Evolutionary conservation across 2,797 vertebrate species (phyloP).

Genomic region (Oreochromis grahami): DNA sequence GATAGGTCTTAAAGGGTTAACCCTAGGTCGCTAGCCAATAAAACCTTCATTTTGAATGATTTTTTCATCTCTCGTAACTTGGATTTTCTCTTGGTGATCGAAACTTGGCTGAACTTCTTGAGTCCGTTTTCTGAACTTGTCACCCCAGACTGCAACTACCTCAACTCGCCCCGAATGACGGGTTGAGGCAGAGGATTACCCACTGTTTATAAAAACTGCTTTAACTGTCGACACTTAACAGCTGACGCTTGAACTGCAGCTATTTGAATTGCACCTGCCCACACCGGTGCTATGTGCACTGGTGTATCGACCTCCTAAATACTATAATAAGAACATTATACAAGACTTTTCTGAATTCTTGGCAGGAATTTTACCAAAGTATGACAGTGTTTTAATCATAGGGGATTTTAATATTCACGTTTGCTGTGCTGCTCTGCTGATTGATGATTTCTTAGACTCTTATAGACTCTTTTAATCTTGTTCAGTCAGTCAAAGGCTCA

Average conservation of each 20-base stretch:
- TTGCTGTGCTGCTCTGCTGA: not conserved
- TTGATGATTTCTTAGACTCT: not conserved
- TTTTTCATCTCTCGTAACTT: not conserved
- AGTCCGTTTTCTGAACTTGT: not conserved
- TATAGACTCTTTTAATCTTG: not conserved
- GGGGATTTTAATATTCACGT: not conserved
- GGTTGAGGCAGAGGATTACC: not conserved
- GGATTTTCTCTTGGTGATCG: not conserved
- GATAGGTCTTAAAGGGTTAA: too few species aligned
- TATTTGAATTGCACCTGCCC: not conserved
- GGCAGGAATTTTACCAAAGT: not conserved
- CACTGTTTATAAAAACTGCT: too few species aligned
- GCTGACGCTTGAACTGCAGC: not conserved
- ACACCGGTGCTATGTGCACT: not conserved
- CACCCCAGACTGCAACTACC: not conserved
- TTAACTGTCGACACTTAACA: too few species aligned
- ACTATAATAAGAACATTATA: not conserved
- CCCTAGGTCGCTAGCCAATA: not conserved
- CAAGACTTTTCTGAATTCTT: not conserved
- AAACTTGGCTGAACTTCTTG: not conserved
- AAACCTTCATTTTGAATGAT: not conserved
- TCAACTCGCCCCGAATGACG: not conserved
- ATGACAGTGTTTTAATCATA: not conserved
- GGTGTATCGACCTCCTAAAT: not conserved
- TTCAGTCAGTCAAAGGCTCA: not conserved